Percentiles rank a stretch among this genome's conserved stretches.
phyloP scores from a whole-genome alignment of 2,888 invertebrate species.

The Philhelius pedissequus region DNA sequence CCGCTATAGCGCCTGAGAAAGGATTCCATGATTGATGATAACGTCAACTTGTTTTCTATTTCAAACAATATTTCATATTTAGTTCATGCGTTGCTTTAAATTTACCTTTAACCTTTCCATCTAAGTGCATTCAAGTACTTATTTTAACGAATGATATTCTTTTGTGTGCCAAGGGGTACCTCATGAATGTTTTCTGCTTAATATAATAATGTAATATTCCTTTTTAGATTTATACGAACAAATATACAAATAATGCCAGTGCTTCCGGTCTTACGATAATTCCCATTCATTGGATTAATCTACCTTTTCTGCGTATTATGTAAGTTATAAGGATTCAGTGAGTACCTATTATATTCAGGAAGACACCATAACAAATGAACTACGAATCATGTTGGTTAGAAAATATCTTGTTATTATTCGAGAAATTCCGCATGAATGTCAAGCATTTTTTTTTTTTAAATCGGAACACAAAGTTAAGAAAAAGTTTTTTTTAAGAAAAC shows the following conservation, averaged over 20 bases:
- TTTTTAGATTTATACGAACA: neutral
- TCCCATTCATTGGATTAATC: conserved; percentile 42
- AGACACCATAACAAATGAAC: conserved; percentile 56
- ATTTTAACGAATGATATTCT: neutral
- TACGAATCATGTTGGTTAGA: conserved; percentile 35
- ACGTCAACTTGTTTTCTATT: too few relatives aligned
- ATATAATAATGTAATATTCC: neutral
- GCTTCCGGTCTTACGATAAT: conserved; percentile 8
- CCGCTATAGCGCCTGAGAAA: too few relatives aligned
- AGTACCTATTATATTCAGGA: conserved; percentile 1
- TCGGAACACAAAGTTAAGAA: neutral
- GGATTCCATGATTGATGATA: too few relatives aligned
- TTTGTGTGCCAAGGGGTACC: neutral
- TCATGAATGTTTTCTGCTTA: neutral
- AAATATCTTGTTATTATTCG: conserved; percentile 44
- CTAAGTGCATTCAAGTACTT: neutral
- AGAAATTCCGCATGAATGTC: conserved; percentile 50
- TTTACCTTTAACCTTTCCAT: neutral
- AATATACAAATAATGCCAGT: neutral
- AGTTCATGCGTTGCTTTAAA: neutral
- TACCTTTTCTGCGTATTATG: neutral
- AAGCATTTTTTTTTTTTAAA: conserved; percentile 8
- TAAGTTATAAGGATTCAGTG: neutral
- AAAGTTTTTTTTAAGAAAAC: neutral
- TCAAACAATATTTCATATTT: too few relatives aligned